phyloP scores from a whole-genome alignment of 2,888 invertebrate genomes.

The Andrena chrysosceles region DNA sequence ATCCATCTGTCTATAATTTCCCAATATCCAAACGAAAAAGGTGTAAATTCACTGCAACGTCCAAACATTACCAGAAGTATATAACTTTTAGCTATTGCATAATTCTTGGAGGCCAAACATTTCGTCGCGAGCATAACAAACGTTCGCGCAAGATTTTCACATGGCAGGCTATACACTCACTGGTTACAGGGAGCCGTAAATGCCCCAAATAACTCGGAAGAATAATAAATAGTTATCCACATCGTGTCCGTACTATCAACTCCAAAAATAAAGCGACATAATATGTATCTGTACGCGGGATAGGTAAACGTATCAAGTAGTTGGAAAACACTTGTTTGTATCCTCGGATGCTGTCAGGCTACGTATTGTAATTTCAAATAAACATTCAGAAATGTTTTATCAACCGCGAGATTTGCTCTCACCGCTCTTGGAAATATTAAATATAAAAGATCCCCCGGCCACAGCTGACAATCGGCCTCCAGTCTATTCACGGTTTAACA shows the following conservation, averaged over 20 bases:
- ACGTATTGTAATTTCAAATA: neutral
- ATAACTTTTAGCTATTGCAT: too few species aligned
- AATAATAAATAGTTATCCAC: conserved; percentile 5
- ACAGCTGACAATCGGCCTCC: neutral
- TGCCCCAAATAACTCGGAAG: neutral
- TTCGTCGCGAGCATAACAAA: too few species aligned
- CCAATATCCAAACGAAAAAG: too few species aligned
- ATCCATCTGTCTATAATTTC: too few species aligned
- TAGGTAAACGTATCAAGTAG: neutral
- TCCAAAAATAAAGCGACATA: neutral
- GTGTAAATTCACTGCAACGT: too few species aligned
- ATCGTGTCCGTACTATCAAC: neutral
- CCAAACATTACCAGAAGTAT: too few species aligned
- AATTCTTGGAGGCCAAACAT: too few species aligned
- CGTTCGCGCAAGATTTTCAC: too few species aligned
- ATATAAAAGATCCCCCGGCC: neutral
- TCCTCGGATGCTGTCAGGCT: neutral
- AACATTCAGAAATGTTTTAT: neutral
- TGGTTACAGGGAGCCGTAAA: neutral
- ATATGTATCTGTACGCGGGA: neutral
- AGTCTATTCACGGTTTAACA: conserved; percentile 27
- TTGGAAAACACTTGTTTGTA: neutral
- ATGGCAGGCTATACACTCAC: neutral
- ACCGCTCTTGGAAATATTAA: neutral
- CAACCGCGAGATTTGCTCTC: neutral